Percentiles rank a stretch among this genome's conserved stretches.
Evolutionary conservation across 2,888 invertebrate species (phyloP).

Genomic region (Blastobasis lacticolella): DNA sequence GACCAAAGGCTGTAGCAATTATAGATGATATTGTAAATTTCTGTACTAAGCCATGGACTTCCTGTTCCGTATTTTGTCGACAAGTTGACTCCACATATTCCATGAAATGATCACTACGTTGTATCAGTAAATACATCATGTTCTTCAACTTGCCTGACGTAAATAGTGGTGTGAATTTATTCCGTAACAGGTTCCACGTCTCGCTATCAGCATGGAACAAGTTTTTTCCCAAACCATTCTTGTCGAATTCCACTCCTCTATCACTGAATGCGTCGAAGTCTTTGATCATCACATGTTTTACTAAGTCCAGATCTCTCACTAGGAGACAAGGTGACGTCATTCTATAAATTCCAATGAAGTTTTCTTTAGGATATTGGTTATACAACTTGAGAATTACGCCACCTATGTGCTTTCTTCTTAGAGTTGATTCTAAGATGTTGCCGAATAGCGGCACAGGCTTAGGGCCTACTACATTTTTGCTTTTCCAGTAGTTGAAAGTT

Average conservation of each 20-base stretch:
- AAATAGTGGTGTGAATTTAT: constrained; percentile 39
- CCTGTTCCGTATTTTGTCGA: constrained; percentile 8
- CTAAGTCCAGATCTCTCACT: constrained; percentile 38
- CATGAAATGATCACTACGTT: constrained; percentile 29
- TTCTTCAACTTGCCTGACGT: constrained; percentile 43
- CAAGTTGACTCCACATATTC: constrained; percentile 16
- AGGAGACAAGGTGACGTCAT: constrained; percentile 35
- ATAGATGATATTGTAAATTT: constrained; percentile 33
- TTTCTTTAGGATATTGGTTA: constrained; percentile 32
- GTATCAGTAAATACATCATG: constrained; percentile 36
- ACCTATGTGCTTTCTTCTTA: constrained; percentile 21
- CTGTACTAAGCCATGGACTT: constrained; percentile 25
- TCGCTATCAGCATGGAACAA: constrained; percentile 39
- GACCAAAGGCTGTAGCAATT: constrained; percentile 33
- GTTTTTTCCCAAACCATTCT: constrained; percentile 33
- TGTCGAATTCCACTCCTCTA: constrained; percentile 34
- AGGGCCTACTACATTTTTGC: constrained; percentile 28
- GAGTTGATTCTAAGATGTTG: constrained; percentile 26
- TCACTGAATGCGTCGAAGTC: constrained; percentile 37
- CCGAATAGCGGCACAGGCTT: constrained; percentile 35
- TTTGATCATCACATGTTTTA: constrained; percentile 42
- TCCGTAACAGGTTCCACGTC: constrained; percentile 34
- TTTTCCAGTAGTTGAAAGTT: constrained; percentile 29
- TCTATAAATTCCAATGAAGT: constrained; percentile 40
- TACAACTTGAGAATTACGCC: constrained; percentile 29